These are phyloP conservation scores for Drosophila gaucha DNA, from an alignment of 2,888 invertebrate genomes.

Conservation along the genomic window DNA sequence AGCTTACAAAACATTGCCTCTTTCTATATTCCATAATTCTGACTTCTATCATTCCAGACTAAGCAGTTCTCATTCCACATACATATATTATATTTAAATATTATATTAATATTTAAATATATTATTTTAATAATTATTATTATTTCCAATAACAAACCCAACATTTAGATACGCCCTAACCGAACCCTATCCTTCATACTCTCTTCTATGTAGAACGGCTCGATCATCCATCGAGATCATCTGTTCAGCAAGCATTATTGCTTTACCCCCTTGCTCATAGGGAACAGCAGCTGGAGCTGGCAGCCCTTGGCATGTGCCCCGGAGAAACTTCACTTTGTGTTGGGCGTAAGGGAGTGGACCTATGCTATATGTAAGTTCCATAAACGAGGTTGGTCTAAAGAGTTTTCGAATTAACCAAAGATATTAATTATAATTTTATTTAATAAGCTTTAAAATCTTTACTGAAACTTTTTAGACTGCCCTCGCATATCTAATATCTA, in stretches of 20 bases:
- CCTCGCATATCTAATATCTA: not conserved
- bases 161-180: not conserved
- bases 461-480: no score
- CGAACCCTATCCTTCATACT: not conserved
- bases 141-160: not conserved
- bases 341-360: conserved; percentile 79
- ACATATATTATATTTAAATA: no score
- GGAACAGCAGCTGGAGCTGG: conserved; percentile 73
- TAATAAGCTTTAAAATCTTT: no score
- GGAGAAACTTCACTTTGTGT: conserved; percentile 69
- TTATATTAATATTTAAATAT: no score
- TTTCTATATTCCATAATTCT: no score
- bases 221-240: conserved; percentile 63
- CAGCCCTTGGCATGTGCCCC: conserved; percentile 76
- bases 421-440: not conserved
- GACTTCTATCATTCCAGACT: no score
- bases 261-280: conserved; percentile 52
- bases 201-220: conserved; percentile 61
- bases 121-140: no score
- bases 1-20: no score
- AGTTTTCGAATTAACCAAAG: not conserved
- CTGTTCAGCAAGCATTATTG: conserved; percentile 76
- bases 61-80: no score
- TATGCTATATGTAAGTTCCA: conserved; percentile 78
- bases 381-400: no score